Base-by-base conservation (phyloP, 2,888 invertebrate genomes). In the Cerastis rubricosa region DNA sequence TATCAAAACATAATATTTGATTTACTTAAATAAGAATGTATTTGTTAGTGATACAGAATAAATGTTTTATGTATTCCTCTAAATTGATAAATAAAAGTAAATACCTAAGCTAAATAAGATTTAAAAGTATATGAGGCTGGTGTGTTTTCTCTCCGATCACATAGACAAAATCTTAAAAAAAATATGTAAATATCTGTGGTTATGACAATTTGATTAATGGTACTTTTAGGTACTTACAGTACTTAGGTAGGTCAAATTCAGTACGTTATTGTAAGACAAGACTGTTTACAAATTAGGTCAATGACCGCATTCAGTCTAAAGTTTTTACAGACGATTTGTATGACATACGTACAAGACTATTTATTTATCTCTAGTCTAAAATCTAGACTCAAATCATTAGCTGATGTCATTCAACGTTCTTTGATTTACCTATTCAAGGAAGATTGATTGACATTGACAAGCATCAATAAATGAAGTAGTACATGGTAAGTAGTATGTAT, bases 311-410 rank as follows among this genome's bases (percentile, higher is more conserved):
- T 8, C 35, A 45, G 17, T 22, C 17, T 29, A 25, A 14, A 17
- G 35, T 80, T 77, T 71, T 29, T 59, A 25, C 12, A 17, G 17
- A 43, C 7, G 43, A n/a, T 43, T 64, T 64, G n/a, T 43, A 49
- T 19, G 29, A 19, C 14, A 43, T 63, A 5, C 40, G 3, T 47
- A 40, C 17, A 71, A 71, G 5, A 19, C 22, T 45, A 51, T 51
- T 51, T n/a, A 61, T 51, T 14, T 14, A 78, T 43, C 25, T 65
- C 71, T 71, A 57, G 29, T 14, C 47, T 29, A 11, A 35, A 43
- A 61, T 80, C 54, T 63, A 47, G 47, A 63, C 51, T 51, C 63
- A 29, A 63, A 80, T 80, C 77, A 73, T 74, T 74, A 29, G 29
- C 40, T 43, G 14, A 54, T 49, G 45, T 51, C 73, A 80, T 17